Percentiles rank a stretch among this genome's conserved stretches.
Conservation (phyloP, 2,113 vertebrate species). For the Aviceda subcristata region DNA sequence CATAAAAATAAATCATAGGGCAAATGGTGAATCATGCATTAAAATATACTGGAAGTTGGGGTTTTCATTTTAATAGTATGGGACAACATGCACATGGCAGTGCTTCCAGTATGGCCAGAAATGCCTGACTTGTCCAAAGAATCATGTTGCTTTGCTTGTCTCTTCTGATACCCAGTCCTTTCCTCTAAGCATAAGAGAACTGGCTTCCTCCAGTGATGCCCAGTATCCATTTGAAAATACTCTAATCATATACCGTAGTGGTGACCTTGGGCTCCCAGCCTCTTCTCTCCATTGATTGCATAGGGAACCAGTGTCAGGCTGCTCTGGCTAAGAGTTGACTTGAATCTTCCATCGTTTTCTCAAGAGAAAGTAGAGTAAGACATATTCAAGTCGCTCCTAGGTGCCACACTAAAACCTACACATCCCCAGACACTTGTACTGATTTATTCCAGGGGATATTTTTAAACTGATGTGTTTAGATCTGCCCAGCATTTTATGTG, state of each 20-base stretch:
- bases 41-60: not conserved
- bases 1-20: not conserved
- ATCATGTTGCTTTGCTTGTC: not conserved
- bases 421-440: accelerated
- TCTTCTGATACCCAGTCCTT: not conserved
- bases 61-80: not conserved
- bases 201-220: not conserved
- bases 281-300: not conserved
- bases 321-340: not conserved
- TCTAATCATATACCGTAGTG: not conserved
- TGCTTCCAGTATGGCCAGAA: not conserved
- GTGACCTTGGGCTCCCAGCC: not conserved
- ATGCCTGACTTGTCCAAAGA: not conserved
- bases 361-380: not conserved
- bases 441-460: not conserved
- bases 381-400: not conserved
- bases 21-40: not conserved
- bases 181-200: not conserved
- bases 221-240: not conserved
- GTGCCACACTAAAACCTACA: not conserved
- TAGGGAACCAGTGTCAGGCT: not conserved
- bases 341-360: not conserved
- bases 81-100: not conserved
- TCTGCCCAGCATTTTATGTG: not conserved
- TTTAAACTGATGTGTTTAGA: not conserved